Conservation (phyloP, 2,113 vertebrate species). For the Garra rufa region DNA sequence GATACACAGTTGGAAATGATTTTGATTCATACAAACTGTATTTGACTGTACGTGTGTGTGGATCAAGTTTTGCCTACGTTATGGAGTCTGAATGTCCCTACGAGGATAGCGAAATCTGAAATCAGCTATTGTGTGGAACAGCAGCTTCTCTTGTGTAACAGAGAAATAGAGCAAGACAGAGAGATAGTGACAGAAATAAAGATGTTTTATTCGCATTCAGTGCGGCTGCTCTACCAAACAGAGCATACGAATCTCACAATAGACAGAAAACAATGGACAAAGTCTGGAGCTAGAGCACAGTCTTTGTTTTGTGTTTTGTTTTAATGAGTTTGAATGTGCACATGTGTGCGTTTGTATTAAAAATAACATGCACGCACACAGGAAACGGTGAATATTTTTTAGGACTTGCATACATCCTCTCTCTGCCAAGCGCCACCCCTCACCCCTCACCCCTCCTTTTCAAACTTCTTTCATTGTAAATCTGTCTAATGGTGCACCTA, state of each 20-base stretch:
- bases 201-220: constrained; percentile 7
- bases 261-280: neutral
- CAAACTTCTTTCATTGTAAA: constrained; percentile 40
- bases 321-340: constrained; percentile 31
- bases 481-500: constrained; percentile 74
- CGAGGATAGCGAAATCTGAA: neutral
- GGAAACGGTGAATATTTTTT: constrained; percentile 53
- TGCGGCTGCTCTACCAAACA: neutral
- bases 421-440: constrained; percentile 59
- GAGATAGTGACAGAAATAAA: neutral
- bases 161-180: neutral
- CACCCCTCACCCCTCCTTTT: constrained; percentile 16
- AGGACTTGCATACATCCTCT: constrained; percentile 55
- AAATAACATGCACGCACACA: neutral
- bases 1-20: neutral
- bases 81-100: neutral
- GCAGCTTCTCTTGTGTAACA: neutral
- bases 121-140: neutral
- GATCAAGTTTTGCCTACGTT: neutral
- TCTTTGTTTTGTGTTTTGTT: constrained; percentile 8
- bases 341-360: neutral
- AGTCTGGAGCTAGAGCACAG: neutral
- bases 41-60: neutral
- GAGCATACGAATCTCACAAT: neutral
- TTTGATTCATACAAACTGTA: neutral